Conservation (phyloP, 2,797 vertebrate genomes). For the Microcaecilia unicolor region DNA sequence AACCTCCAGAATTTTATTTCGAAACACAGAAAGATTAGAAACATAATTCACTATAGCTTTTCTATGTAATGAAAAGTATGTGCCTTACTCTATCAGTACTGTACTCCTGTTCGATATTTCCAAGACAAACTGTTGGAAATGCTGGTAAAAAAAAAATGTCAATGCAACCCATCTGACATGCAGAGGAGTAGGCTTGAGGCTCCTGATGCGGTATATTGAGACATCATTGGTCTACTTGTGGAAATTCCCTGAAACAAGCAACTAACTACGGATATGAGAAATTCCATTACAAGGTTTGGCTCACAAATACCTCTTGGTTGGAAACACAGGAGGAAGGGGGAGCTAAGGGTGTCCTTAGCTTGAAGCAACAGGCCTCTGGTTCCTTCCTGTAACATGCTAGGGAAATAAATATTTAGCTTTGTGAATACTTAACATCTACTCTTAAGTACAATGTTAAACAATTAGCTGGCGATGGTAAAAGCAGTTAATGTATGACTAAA, state of each 20-base stretch:
- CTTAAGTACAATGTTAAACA: constrained; percentile 21
- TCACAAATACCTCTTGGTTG: constrained; percentile 16
- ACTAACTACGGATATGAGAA: constrained; percentile 13
- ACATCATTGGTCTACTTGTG: constrained; percentile 19
- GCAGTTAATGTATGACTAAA: constrained; percentile 27
- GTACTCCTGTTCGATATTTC: too few relatives aligned
- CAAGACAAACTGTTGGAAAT: too few relatives aligned
- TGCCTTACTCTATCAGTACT: too few relatives aligned
- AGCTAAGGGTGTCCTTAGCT: constrained; percentile 29
- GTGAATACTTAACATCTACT: constrained; percentile 5
- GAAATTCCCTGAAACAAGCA: constrained; percentile 22
- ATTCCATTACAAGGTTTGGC: constrained; percentile 20
- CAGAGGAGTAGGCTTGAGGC: too few relatives aligned
- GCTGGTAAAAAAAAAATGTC: too few relatives aligned
- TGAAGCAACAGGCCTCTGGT: constrained; percentile 22
- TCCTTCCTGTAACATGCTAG: constrained; percentile 43
- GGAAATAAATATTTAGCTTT: constrained; percentile 19
- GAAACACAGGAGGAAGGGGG: constrained; percentile 40
- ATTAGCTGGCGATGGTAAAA: constrained; percentile 16
- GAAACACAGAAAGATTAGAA: too few relatives aligned
- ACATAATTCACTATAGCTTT: too few relatives aligned
- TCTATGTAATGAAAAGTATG: too few relatives aligned
- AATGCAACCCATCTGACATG: too few relatives aligned
- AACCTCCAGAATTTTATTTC: too few relatives aligned
- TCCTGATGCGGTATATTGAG: constrained; percentile 1